Conservation (phyloP, 2,797 vertebrate genomes). For the Prionace glauca region DNA sequence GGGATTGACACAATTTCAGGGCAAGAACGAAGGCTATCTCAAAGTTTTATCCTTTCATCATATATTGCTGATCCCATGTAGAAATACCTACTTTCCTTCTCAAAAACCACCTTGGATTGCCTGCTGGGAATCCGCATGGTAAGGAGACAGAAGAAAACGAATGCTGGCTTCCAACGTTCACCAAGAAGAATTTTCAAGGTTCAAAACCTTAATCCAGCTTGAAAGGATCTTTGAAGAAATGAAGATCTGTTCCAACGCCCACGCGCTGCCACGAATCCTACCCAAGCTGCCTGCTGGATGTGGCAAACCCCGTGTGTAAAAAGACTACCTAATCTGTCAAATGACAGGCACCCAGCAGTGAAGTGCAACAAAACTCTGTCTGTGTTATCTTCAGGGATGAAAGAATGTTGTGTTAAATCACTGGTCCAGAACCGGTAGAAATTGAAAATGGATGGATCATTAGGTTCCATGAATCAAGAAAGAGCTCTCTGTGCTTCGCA, state of each 20-base stretch:
- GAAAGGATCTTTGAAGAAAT: neutral
- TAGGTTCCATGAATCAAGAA: neutral
- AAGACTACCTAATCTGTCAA: neutral
- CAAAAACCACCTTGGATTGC: neutral
- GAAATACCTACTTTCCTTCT: neutral
- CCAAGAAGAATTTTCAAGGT: neutral
- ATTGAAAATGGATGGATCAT: neutral
- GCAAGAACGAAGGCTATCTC: neutral
- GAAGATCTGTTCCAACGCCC: neutral
- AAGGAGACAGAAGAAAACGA: neutral
- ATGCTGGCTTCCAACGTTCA: neutral
- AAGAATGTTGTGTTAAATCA: neutral
- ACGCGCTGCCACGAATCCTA: neutral
- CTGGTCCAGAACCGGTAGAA: neutral
- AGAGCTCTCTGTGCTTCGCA: neutral
- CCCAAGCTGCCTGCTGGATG: neutral
- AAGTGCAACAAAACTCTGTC: neutral
- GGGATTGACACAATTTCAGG: slow-evolving; percentile 6
- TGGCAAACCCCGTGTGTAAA: neutral
- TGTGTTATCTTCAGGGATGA: neutral
- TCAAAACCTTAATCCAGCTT: neutral
- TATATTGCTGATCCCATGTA: neutral
- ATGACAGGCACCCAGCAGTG: neutral
- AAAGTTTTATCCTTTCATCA: neutral
- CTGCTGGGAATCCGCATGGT: neutral